Conservation (phyloP, 2,797 vertebrate species). For the Hyperoplus lanceolatus region DNA sequence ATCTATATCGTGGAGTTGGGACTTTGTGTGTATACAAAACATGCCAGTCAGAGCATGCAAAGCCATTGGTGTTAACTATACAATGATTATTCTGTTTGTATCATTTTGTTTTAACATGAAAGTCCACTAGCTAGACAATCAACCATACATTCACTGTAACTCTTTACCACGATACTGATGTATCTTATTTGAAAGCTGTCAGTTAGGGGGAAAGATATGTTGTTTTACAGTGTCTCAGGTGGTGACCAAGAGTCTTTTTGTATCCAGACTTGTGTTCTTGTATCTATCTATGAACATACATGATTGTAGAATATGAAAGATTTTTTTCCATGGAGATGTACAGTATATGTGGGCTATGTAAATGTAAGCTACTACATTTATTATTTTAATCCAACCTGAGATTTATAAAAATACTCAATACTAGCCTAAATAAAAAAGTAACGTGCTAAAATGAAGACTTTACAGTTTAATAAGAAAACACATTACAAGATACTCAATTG, state of each 20-base stretch:
- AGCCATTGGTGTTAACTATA: not conserved
- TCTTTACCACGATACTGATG: not conserved
- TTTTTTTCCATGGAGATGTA: not conserved
- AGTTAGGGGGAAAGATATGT: not conserved
- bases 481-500: not conserved
- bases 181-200: not conserved
- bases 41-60: not conserved
- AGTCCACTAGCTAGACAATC: not conserved
- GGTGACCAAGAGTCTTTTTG: not conserved
- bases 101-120: not conserved
- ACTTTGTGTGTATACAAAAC: not conserved
- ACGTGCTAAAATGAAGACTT: not conserved
- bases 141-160: not conserved
- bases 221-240: not conserved
- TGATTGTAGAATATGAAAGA: not conserved
- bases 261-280: not conserved
- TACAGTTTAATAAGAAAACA: not conserved
- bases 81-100: not conserved
- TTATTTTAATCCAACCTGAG: slow-evolving; percentile 1
- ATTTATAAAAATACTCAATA: not conserved
- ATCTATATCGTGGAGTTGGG: not conserved
- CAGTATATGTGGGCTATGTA: slow-evolving; percentile 13
- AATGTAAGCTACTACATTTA: not conserved
- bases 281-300: not conserved
- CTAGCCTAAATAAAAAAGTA: not conserved